Conservation (phyloP, 2,113 vertebrate species). For the Haemorhous mexicanus region DNA sequence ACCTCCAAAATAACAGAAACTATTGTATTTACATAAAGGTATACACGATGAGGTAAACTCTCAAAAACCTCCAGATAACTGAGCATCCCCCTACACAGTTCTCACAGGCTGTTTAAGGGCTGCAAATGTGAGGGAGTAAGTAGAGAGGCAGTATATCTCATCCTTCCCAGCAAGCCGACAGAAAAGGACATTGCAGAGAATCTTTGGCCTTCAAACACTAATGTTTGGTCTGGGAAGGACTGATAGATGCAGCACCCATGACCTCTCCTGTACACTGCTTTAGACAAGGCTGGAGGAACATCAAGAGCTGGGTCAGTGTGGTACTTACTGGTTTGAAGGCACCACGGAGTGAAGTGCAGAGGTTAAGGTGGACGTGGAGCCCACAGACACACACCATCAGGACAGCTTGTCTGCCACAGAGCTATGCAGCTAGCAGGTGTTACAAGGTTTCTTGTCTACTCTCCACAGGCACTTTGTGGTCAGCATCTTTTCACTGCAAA, state of each 20-base stretch:
- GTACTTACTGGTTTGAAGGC: neutral
- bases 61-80: neutral
- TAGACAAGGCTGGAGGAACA: neutral
- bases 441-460: neutral
- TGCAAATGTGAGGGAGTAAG: neutral
- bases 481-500: neutral
- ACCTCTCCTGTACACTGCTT: neutral
- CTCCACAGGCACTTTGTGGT: neutral
- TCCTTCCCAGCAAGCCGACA: neutral
- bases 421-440: neutral
- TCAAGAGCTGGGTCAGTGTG: rapidly evolving
- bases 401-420: neutral
- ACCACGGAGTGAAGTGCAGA: neutral
- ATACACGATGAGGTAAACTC: neutral
- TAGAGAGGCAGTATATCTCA: neutral
- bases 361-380: neutral
- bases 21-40: neutral
- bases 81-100: neutral
- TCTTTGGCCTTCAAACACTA: neutral
- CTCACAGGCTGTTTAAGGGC: neutral
- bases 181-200: neutral
- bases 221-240: neutral
- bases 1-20: neutral
- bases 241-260: neutral
- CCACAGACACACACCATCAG: neutral